Evolutionary conservation across 2,888 invertebrate genomes (phyloP), one percentile per base, ranked within the genome.

Genomic region (Acanthacorydalis orientalis): DNA sequence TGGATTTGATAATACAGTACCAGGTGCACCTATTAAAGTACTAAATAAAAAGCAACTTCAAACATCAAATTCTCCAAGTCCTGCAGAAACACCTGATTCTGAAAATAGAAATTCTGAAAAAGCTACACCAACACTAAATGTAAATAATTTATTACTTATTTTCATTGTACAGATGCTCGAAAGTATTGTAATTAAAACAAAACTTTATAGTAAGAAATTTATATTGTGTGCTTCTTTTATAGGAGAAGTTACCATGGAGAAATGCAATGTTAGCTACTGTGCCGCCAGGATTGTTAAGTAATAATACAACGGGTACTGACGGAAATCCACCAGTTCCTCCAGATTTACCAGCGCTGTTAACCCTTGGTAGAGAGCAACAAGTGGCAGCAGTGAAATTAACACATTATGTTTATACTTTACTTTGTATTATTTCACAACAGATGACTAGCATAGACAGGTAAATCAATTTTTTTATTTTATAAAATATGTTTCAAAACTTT

Each of bases 371-470:
- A 52, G 79, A 79, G 57, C 78, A 78, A 56, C 77, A 77, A 57
- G 74, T 82, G 59, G 84, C 85, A 6, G 86, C 87, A 40, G 71
- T 88, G 46, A 83, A 84, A 59, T 69, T 92, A 47, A 85, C 88
- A 41, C 87, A 89, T 64, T 84, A 90, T 56, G 79, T 92, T 43
- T 88, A 91, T 64, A 87, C 85, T 16, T 70, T 92, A 51, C 75
- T 89, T 23, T 87, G 87, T 59, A 84, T 91, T 55, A 86, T 90
- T 55, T 86, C 85, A 58, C 88, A 89, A 62, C 83, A 91, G 59
- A 84, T 89, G 70, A 91, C 91, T 4, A 85, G 83, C 9, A 87
- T 91, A 59, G 85, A 87, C 59, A 81, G 78, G 78, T 78, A 56
- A 57, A 51, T 49, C 52, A 38, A 35, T 10, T 46, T 31, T 14